Percentiles rank a stretch among this genome's conserved stretches.
Evolutionary conservation across 2,113 vertebrate species (phyloP).

Genomic region (Bufo gargarizans): DNA sequence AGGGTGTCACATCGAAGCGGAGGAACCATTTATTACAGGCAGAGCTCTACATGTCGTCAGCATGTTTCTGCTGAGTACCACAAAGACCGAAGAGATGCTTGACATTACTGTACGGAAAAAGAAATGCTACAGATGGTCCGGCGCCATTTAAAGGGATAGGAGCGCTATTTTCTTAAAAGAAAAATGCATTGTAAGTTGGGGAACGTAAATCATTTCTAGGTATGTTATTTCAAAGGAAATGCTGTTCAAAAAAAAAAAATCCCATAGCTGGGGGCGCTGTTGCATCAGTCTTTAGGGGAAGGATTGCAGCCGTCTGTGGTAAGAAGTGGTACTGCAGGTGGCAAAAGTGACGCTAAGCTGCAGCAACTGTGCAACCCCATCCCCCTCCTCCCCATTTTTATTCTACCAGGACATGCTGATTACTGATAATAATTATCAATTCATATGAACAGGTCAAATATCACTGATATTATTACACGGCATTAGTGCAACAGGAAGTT

Average conservation of each 20-base stretch:
- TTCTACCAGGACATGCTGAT: no score
- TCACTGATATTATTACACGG: background rate
- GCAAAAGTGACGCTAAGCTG: no score
- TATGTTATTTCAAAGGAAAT: no score
- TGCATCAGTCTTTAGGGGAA: background rate
- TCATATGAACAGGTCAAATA: no score
- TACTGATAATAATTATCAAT: no score
- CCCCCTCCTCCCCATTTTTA: no score
- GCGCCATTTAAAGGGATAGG: background rate
- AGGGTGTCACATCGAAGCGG: background rate
- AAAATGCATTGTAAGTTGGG: no score
- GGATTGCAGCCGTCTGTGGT: background rate
- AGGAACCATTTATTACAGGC: slow-evolving; percentile 2
- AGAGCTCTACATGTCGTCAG: background rate
- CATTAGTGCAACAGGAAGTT: background rate
- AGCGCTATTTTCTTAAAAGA: no score
- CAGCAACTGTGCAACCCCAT: no score
- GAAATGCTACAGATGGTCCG: background rate
- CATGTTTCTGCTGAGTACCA: background rate
- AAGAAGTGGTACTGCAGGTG: background rate
- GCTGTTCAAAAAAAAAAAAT: background rate
- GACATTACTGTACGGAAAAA: background rate
- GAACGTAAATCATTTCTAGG: no score
- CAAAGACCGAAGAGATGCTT: background rate
- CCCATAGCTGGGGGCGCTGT: background rate